phyloP scores from a whole-genome alignment of 2,888 invertebrate species.

The Melangyna quadrimaculata region DNA sequence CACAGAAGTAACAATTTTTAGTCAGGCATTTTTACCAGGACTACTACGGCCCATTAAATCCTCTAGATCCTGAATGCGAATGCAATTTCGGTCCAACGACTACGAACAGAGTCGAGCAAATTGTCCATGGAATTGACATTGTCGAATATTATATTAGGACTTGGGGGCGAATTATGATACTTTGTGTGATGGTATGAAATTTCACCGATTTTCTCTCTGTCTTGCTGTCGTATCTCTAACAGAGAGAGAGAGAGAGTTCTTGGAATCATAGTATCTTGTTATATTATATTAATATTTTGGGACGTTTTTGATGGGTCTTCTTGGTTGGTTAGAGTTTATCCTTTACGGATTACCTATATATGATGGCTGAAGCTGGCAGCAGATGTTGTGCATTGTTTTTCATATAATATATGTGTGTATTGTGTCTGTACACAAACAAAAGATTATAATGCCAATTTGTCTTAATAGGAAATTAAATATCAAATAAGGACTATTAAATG shows the following conservation, averaged over 20 bases:
- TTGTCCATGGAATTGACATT: slow-evolving; percentile 66
- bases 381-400: slow-evolving; percentile 43
- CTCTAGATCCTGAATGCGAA: slow-evolving; percentile 30
- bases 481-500: slow-evolving; percentile 33
- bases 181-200: slow-evolving; percentile 64
- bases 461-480: slow-evolving; percentile 60
- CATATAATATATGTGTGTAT: slow-evolving; percentile 21
- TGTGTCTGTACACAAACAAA: not conserved
- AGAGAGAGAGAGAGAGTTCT: too few relatives aligned
- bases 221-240: not conserved
- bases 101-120: slow-evolving; percentile 35
- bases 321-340: slow-evolving; percentile 32
- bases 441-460: slow-evolving; percentile 45
- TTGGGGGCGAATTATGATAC: slow-evolving; percentile 53
- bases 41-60: slow-evolving; percentile 59
- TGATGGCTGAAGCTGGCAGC: slow-evolving; percentile 4
- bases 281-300: slow-evolving; percentile 16
- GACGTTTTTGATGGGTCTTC: slow-evolving; percentile 26
- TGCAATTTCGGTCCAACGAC: slow-evolving; percentile 63
- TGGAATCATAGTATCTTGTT: slow-evolving; percentile 34
- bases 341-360: slow-evolving; percentile 51
- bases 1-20: slow-evolving; percentile 22
- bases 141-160: slow-evolving; percentile 65
- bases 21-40: slow-evolving; percentile 52
- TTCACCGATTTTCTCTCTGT: slow-evolving; percentile 33